Base-by-base conservation (phyloP, 1,140 invertebrate species). In the Apis cerana region DNA sequence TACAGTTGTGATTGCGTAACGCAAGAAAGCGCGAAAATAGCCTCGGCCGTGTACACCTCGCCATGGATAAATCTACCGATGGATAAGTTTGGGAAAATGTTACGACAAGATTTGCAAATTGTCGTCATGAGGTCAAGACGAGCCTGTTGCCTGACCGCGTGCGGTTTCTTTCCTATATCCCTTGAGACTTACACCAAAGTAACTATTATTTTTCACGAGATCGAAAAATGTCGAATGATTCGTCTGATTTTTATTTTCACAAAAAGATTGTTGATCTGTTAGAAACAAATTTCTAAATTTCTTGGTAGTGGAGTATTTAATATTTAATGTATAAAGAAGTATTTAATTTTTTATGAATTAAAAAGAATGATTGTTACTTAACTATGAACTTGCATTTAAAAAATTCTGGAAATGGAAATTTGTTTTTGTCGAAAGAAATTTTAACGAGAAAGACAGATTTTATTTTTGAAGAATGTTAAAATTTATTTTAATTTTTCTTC, bases 161-260 rank as follows among this genome's bases (percentile, higher is more conserved):
- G 71, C 11, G 79, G 81, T 21, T 88, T 89, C 33, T 89, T 82
- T 59, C 62, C 81, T 13, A 77, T 89, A 19, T 86, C 89, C 10
- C 68, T 89, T 15, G 72, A 88, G 58, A 85, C 84, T 0, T 89
- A 82, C 13, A 89, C 82, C 68, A 48, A 54, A 83, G 89, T 86
- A 82, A 76, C 76, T 80, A 52, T 50, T 5, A 19, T 7, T 43
- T 43, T 7, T 43, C 33, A 33, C 33, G 33, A 33, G 33, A 48
- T 48, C 33, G 61, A 33, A 23, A 15, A 15, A 19, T 54, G 5
- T 61, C 19, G 5, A 21, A 61, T 48, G 8, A 43, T n/a, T 48
- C 15, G 33, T 77, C 19, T 1, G 10, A 43, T 43, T 27, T 15
- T 64, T 64, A 2, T 43, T 43, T 43, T 33, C 33, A 33, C 2